Evolutionary conservation across 1,140 invertebrate genomes (phyloP), one percentile per base, ranked within the genome.

Genomic region (Anagrus nilaparvatae): DNA sequence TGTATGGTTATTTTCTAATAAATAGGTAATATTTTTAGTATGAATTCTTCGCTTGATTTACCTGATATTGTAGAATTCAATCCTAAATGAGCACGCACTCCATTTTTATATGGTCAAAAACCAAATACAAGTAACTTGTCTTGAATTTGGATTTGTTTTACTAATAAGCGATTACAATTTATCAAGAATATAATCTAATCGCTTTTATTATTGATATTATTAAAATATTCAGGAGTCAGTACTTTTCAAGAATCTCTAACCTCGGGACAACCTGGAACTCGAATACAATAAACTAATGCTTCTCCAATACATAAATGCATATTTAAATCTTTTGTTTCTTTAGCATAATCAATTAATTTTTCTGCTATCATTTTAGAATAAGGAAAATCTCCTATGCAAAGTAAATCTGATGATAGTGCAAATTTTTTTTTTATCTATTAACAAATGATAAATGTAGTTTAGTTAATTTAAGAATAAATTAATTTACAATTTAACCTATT

Each of bases 71-170:
- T 43, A 81, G 74, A 23, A 91, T 75, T 46, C 84, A 88, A 8
- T 87, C 64, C 82, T 82, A 63, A 46, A 52, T 31, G 54, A 28
- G n/a, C n/a, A n/a, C n/a, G n/a, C n/a, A n/a, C n/a, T n/a, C n/a
- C n/a, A n/a, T n/a, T n/a, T n/a, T n/a, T n/a, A 62, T 23, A 94
- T 56, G 4, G 85, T 79, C 40, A 93, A 63, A 12, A 94, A 65
- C 88, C 89, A 94, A 43, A 93, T 81, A 55, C 82, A 84, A 12
- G 79, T 74, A 17, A 84, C 84, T n/a, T 92, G 87, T 69, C 87
- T 76, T 5, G 84, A 81, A 59, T 89, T 84, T 5, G 87, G 89
- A 73, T 95, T 89, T 0, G 79, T 73, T 52, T 81, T 76, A 47
- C 63, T 62, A 1, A 82, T 76, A 45, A 80, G 72, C 25, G 74